Evolutionary conservation across 2,797 vertebrate species (phyloP).

Genomic region (Acanthis flammea): DNA sequence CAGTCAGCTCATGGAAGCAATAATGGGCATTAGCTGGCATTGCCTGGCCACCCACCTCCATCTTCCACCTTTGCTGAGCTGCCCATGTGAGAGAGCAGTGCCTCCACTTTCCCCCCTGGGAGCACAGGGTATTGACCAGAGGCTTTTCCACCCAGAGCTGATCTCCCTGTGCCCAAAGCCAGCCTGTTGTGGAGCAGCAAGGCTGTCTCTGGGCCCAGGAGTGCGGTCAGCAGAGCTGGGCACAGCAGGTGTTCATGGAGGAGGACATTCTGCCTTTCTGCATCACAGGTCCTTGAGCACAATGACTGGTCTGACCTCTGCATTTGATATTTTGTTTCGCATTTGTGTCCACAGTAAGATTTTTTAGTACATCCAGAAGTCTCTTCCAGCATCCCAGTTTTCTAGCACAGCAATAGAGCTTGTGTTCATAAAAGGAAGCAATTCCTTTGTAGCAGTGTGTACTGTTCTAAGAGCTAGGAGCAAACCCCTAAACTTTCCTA

Average conservation of each 20-base stretch:
- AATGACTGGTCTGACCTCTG: background rate
- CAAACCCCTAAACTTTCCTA: background rate
- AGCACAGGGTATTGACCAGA: background rate
- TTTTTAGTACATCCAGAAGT: background rate
- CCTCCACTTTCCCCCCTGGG: background rate
- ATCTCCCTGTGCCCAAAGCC: background rate
- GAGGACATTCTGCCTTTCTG: background rate
- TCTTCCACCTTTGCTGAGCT: background rate
- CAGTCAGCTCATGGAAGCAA: background rate
- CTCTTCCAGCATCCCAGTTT: background rate
- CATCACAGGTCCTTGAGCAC: background rate
- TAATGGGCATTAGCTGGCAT: background rate
- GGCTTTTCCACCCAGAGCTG: background rate
- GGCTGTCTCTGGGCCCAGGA: background rate
- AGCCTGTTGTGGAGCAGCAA: background rate
- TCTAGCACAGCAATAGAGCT: background rate
- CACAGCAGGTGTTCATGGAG: background rate
- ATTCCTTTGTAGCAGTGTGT: background rate
- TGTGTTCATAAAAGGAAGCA: background rate
- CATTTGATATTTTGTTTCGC: background rate
- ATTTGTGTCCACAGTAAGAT: background rate
- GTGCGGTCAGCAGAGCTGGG: background rate
- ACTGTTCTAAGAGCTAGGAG: background rate
- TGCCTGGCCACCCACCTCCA: fast-evolving
- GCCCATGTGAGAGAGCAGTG: background rate